Percentiles rank a stretch among this genome's conserved stretches.
Evolutionary conservation across 2,797 vertebrate species (phyloP).

Genomic region (Limnodromus scolopaceus): DNA sequence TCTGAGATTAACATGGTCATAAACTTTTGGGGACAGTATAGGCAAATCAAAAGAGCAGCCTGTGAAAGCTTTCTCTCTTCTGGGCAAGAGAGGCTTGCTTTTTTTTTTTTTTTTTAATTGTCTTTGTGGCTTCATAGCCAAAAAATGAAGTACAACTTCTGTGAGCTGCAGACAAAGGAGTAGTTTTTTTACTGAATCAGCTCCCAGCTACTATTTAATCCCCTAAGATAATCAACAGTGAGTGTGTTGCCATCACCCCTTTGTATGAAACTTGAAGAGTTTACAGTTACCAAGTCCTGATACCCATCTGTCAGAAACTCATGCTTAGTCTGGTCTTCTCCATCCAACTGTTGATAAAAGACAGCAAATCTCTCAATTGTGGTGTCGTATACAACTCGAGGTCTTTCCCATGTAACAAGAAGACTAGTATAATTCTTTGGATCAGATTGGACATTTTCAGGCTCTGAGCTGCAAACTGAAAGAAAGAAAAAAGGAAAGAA

Average conservation of each 20-base stretch:
- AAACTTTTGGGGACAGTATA: background rate
- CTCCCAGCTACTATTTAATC: background rate
- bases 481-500: background rate
- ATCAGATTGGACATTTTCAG: slow-evolving; percentile 89
- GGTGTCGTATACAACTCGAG: slow-evolving; percentile 91
- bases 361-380: slow-evolving; percentile 94
- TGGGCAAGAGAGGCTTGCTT: background rate
- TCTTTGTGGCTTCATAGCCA: background rate
- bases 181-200: background rate
- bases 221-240: background rate
- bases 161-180: background rate
- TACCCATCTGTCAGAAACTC: slow-evolving; percentile 96
- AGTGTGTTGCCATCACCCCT: background rate
- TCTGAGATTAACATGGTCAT: background rate
- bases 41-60: background rate
- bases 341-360: slow-evolving; percentile 81
- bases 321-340: slow-evolving; percentile 77
- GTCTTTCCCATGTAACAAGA: slow-evolving; percentile 94
- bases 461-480: slow-evolving; percentile 96
- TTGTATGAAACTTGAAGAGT: slow-evolving; percentile 56
- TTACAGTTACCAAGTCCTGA: slow-evolving; percentile 93
- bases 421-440: slow-evolving; percentile 93
- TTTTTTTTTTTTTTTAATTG: background rate
- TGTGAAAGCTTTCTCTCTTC: background rate
- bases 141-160: background rate